Conservation (phyloP, 1,140 invertebrate species). For the Drosophila murphyi region DNA sequence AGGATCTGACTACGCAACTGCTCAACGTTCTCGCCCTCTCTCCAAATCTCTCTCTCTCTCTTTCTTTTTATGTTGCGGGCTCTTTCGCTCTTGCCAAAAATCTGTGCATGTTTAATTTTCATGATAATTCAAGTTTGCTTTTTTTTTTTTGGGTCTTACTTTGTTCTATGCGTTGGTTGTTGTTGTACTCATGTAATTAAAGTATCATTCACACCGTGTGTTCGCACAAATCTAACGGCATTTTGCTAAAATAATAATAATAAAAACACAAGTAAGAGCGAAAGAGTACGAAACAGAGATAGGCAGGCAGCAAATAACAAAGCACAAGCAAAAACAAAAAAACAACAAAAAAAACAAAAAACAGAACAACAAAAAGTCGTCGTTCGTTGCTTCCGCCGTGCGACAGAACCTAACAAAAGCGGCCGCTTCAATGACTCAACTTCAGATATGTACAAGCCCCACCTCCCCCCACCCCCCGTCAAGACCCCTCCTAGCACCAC, state of each 20-base stretch:
- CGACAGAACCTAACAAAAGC: constrained; percentile 49
- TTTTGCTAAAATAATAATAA: constrained; percentile 78
- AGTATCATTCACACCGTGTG: constrained; percentile 80
- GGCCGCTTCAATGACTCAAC: constrained; percentile 52
- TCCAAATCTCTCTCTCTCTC: not conserved
- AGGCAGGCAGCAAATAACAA: constrained; percentile 15
- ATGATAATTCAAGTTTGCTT: constrained; percentile 39
- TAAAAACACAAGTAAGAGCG: constrained; percentile 21
- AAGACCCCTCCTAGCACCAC: not conserved
- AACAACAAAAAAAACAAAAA: constrained; percentile 28
- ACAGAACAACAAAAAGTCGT: constrained; percentile 40
- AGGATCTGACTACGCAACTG: constrained; percentile 12
- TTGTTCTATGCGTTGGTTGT: constrained; percentile 4
- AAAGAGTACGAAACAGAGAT: constrained; percentile 5
- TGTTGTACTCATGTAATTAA: constrained; percentile 60
- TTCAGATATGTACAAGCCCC: not conserved
- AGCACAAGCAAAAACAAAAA: constrained; percentile 33
- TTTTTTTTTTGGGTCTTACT: constrained; percentile 3
- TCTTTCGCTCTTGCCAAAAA: constrained; percentile 6
- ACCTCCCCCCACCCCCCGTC: not conserved
- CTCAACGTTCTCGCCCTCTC: not conserved
- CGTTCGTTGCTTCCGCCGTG: constrained; percentile 70
- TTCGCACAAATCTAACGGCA: constrained; percentile 76
- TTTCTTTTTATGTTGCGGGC: not conserved
- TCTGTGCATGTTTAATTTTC: constrained; percentile 46